A percentile compares a stretch with the other conserved stretches of the same genome.
Evolutionary conservation across 2,797 vertebrate genomes (phyloP).

Genomic region (Chelmon rostratus): DNA sequence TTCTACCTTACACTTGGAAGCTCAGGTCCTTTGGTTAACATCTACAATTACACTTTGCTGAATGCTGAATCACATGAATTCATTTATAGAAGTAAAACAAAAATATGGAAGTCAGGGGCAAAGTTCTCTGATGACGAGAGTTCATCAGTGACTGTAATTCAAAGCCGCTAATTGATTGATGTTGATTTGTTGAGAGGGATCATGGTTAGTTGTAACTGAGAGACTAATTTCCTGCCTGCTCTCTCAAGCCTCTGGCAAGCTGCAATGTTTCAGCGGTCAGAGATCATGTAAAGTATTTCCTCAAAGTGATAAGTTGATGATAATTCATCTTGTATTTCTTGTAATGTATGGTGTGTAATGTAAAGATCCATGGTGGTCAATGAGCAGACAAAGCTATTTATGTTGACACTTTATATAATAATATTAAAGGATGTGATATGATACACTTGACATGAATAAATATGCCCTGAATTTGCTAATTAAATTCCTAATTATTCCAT

Average conservation of each 20-base stretch:
- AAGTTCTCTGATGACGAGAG: slow-evolving; percentile 32
- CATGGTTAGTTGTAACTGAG: slow-evolving; percentile 58
- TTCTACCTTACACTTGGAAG: neutral
- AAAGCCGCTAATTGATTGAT: slow-evolving; percentile 56
- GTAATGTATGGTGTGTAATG: neutral
- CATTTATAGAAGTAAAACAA: slow-evolving; percentile 50
- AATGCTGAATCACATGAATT: slow-evolving; percentile 31
- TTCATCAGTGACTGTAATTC: slow-evolving; percentile 54
- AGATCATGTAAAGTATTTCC: slow-evolving; percentile 6
- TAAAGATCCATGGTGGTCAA: neutral
- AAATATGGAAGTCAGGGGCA: slow-evolving; percentile 41
- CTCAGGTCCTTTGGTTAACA: slow-evolving; percentile 8
- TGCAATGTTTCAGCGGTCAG: slow-evolving; percentile 11
- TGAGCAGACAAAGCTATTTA: neutral
- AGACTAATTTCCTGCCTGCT: slow-evolving; percentile 37
- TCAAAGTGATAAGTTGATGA: slow-evolving; percentile 10
- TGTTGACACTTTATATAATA: neutral
- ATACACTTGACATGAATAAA: slow-evolving; percentile 4
- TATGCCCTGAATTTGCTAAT: slow-evolving; percentile 7
- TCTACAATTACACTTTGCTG: slow-evolving; percentile 39
- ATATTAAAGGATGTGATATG: neutral
- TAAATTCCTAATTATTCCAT: slow-evolving; percentile 27
- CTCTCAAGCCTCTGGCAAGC: slow-evolving; percentile 37
- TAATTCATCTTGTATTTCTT: neutral
- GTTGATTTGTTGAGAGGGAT: slow-evolving; percentile 55